Evolutionary conservation across 1,140 invertebrate species (phyloP).

Genomic region (Trinorchestia longiramus): DNA sequence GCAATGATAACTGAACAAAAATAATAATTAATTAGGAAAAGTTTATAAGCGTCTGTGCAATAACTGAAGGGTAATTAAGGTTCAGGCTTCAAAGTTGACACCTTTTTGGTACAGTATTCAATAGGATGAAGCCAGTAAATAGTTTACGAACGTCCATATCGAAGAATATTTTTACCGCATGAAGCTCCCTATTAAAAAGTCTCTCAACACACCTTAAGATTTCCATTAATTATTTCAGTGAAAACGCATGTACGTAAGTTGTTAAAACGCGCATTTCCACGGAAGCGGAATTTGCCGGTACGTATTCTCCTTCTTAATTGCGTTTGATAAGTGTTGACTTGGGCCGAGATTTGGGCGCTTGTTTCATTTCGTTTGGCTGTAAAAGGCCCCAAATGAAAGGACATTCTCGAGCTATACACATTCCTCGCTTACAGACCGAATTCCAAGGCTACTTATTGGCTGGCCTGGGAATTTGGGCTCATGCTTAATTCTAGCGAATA

Average conservation of each 20-base stretch:
- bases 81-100: too few species aligned
- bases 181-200: too few species aligned
- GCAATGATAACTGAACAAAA: background rate
- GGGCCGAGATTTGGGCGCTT: background rate
- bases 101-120: too few species aligned
- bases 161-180: too few species aligned
- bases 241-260: too few species aligned
- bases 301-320: background rate
- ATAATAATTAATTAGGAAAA: background rate
- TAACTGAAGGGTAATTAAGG: too few species aligned
- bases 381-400: slow-evolving; percentile 19
- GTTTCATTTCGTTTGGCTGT: slow-evolving; percentile 6
- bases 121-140: too few species aligned
- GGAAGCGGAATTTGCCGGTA: background rate
- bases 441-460: slow-evolving; percentile 50
- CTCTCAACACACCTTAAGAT: too few species aligned
- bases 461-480: background rate
- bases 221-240: too few species aligned
- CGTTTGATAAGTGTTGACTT: slow-evolving; percentile 45
- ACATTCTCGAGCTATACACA: slow-evolving; percentile 42
- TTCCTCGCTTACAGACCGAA: slow-evolving; percentile 3
- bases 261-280: too few species aligned
- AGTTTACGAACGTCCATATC: too few species aligned
- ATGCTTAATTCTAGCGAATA: slow-evolving; percentile 43
- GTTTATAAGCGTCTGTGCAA: too few species aligned